Evolutionary conservation across 2,888 invertebrate genomes (phyloP).

Genomic region (Calliopum simillimum): DNA sequence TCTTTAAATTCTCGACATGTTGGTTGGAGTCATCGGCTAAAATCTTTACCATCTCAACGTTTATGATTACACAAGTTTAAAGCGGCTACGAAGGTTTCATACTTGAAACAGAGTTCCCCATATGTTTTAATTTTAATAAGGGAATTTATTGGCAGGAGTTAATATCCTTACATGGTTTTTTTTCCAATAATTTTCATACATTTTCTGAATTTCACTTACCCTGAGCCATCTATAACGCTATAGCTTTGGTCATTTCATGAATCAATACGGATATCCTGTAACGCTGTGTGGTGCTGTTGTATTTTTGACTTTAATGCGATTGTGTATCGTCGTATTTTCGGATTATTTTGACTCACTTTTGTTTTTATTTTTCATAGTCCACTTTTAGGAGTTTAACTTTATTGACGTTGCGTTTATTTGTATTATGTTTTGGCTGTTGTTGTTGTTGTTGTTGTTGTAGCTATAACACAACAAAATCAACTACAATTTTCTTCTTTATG

Average conservation of each 20-base stretch:
- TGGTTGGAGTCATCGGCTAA: too few species aligned
- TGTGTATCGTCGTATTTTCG: conserved; percentile 34
- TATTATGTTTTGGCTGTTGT: not conserved
- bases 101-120: too few species aligned
- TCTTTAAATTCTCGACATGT: too few species aligned
- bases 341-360: conserved; percentile 52
- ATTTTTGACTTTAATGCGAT: conserved; percentile 15
- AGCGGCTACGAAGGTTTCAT: too few species aligned
- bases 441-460: not conserved
- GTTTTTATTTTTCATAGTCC: conserved; percentile 30
- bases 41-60: too few species aligned
- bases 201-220: too few species aligned
- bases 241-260: conserved; percentile 46
- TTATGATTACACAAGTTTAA: too few species aligned
- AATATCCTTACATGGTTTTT: too few species aligned
- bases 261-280: conserved; percentile 65
- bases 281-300: conserved; percentile 46
- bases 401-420: not conserved
- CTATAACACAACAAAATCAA: not conserved
- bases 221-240: not conserved
- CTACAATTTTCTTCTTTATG: conserved; percentile 22
- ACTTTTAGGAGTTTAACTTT: conserved; percentile 49
- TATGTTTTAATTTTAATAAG: too few species aligned
- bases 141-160: too few species aligned
- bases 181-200: too few species aligned